phyloP scores from a whole-genome alignment of 92 coral and sea anemone species.

The Phenganax marumi region DNA sequence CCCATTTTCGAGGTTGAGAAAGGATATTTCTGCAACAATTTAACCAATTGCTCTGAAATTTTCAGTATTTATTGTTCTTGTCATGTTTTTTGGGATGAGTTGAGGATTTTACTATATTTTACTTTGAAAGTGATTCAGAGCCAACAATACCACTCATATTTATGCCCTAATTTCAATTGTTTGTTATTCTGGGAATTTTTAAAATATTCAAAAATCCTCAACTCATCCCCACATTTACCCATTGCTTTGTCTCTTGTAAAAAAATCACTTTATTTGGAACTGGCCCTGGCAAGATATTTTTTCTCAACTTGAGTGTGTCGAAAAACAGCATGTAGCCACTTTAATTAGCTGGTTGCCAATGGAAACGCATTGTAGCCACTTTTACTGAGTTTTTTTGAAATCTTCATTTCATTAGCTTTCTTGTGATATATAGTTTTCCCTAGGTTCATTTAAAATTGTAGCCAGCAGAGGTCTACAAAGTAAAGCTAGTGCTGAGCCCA shows the following conservation, averaged over 20 bases:
- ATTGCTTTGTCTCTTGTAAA: conserved; percentile 7
- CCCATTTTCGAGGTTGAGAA: conserved; percentile 5
- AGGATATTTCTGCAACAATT: conserved; percentile 13
- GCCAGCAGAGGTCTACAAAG: background rate
- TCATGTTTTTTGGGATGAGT: background rate
- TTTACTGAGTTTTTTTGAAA: background rate
- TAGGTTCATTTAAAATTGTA: background rate
- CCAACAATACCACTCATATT: too few species aligned
- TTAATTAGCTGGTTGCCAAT: background rate
- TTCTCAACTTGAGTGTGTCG: conserved; percentile 33
- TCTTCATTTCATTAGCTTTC: conserved; percentile 41
- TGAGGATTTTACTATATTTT: background rate
- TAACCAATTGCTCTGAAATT: background rate
- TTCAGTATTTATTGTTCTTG: conserved; percentile 1
- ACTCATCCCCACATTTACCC: conserved; percentile 7
- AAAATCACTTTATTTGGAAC: conserved; percentile 21
- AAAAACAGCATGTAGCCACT: conserved; percentile 43
- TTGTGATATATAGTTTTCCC: conserved; percentile 36
- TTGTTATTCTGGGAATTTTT: background rate
- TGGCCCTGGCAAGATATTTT: conserved; percentile 28
- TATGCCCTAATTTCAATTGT: background rate
- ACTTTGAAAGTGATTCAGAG: background rate
- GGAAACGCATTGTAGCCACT: too few species aligned
- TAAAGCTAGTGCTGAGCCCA: background rate
- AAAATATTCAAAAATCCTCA: background rate